phyloP scores from a whole-genome alignment of 2,113 vertebrate genomes.

The Forbesichthys agassizii region DNA sequence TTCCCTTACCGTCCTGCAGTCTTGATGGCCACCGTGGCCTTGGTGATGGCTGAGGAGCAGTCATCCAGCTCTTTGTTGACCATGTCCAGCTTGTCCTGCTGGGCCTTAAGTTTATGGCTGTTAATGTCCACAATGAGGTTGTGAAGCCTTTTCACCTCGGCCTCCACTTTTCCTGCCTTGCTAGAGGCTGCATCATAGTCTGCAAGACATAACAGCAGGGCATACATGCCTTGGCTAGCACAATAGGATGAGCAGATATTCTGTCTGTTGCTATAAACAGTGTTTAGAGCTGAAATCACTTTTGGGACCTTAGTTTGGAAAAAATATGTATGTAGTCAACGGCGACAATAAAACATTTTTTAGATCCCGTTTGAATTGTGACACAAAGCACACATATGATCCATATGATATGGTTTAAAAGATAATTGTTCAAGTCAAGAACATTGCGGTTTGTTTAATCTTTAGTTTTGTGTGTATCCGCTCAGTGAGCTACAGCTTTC shows the following conservation, averaged over 20 bases:
- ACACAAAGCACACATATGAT: no score
- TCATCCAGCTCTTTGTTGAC: conserved; percentile 88
- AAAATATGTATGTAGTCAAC: no score
- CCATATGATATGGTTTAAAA: no score
- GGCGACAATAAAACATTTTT: no score
- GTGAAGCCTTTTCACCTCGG: conserved; percentile 88
- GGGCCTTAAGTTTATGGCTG: conserved; percentile 87
- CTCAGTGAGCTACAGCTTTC: no score
- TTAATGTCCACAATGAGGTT: conserved; percentile 90
- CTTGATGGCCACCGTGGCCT: conserved; percentile 91
- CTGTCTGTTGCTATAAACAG: background rate
- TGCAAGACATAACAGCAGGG: conserved; percentile 47
- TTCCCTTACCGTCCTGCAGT: conserved; percentile 84
- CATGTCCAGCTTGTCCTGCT: conserved; percentile 89
- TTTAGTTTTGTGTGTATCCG: no score
- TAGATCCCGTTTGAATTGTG: no score
- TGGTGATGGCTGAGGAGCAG: conserved; percentile 85
- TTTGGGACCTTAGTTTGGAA: no score
- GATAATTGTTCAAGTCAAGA: no score
- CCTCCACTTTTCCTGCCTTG: conserved; percentile 84
- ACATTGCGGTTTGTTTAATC: no score
- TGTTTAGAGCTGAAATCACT: background rate
- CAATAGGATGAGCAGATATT: background rate
- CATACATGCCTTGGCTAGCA: background rate
- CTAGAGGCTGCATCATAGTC: conserved; percentile 80